These are phyloP conservation scores for Stegodyphus mimosarum DNA, from an alignment of 1,140 invertebrate genomes.

Conservation along the genomic window DNA sequence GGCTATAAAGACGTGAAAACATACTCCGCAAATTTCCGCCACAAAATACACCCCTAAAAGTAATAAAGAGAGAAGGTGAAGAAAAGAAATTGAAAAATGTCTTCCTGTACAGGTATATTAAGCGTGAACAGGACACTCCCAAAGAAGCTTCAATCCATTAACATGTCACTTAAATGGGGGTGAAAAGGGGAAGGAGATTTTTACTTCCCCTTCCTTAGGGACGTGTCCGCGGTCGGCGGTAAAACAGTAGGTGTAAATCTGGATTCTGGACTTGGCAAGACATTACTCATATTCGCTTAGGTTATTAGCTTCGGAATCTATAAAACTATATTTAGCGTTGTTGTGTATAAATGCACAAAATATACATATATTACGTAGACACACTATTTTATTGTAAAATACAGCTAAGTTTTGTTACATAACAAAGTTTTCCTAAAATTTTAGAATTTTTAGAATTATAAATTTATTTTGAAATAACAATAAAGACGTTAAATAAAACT, in stretches of 20 bases:
- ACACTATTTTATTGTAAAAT: no score
- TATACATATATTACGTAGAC: no score
- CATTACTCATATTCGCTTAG: no score
- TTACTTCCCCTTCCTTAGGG: neutral
- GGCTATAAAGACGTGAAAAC: constrained; percentile 1
- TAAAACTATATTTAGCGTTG: no score
- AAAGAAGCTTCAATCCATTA: constrained; percentile 48
- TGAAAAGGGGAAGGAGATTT: neutral
- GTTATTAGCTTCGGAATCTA: no score
- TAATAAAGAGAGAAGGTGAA: constrained; percentile 7
- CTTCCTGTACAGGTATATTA: constrained; percentile 50
- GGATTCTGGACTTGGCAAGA: neutral
- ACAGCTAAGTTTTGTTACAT: no score
- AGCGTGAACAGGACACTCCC: constrained; percentile 39
- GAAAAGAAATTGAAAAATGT: constrained; percentile 30
- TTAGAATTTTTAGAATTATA: no score
- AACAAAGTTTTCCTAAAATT: no score
- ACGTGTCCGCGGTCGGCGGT: constrained; percentile 16
- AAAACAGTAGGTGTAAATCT: constrained; percentile 25
- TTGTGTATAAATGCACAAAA: no score
- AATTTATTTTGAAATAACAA: no score
- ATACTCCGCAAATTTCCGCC: constrained; percentile 7
- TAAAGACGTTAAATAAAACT: no score
- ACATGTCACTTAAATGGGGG: constrained; percentile 50
- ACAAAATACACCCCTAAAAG: constrained; percentile 4